phyloP scores from a whole-genome alignment of 2,888 invertebrate species.

The Lacanobia oleracea region DNA sequence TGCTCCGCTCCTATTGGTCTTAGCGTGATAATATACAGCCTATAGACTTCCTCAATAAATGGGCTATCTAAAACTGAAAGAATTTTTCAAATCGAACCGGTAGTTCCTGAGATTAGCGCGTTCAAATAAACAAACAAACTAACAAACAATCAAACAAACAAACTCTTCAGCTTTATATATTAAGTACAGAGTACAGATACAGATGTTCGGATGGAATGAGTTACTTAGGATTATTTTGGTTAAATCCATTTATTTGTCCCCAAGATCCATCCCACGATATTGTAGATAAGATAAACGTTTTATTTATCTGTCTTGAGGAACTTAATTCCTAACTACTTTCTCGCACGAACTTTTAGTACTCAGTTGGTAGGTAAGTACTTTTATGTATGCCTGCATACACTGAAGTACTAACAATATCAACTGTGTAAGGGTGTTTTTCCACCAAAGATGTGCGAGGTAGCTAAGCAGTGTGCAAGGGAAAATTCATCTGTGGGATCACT shows the following conservation, averaged over 20 bases:
- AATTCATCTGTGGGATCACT: no score
- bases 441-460: background rate
- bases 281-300: conserved; percentile 35
- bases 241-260: background rate
- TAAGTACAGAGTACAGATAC: no score
- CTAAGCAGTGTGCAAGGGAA: background rate
- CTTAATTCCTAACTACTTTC: conserved; percentile 5
- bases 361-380: background rate
- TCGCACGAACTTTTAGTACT: conserved; percentile 8
- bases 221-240: background rate
- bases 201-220: background rate
- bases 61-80: no score
- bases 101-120: no score
- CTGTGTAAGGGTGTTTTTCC: background rate
- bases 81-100: no score
- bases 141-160: no score
- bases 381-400: background rate
- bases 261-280: conserved; percentile 42
- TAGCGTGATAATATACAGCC: no score
- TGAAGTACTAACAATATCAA: conserved; percentile 3
- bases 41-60: no score
- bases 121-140: no score
- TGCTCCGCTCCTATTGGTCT: no score
- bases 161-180: no score
- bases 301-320: background rate